A percentile compares a stretch with the other conserved stretches of the same genome.
phyloP scores from a whole-genome alignment of 2,888 invertebrate species.

The Cotesia congregata region DNA sequence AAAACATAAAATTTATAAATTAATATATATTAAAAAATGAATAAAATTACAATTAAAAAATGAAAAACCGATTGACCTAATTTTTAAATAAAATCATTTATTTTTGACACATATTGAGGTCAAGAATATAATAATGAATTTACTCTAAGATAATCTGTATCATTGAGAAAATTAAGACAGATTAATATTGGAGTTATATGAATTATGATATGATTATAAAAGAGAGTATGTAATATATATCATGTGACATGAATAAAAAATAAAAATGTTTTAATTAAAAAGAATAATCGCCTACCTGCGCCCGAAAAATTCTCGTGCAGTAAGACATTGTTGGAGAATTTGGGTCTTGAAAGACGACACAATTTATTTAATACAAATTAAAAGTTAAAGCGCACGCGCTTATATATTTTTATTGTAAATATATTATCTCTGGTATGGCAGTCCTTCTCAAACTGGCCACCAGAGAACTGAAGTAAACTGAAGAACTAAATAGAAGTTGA shows the following conservation, averaged over 20 bases:
- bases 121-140: not conserved
- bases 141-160: slow-evolving; percentile 6
- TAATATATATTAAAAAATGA: not conserved
- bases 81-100: not conserved
- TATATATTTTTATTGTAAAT: slow-evolving; percentile 25
- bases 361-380: slow-evolving; percentile 2
- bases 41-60: slow-evolving; percentile 11
- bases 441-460: slow-evolving; percentile 71
- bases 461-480: slow-evolving; percentile 63
- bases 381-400: slow-evolving; percentile 40
- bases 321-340: slow-evolving; percentile 77
- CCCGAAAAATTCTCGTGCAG: slow-evolving; percentile 83
- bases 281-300: slow-evolving; percentile 75
- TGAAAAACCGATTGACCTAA: slow-evolving; percentile 4
- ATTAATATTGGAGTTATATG: not conserved
- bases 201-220: slow-evolving; percentile 14
- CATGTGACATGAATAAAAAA: slow-evolving; percentile 20
- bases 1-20: not conserved
- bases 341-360: slow-evolving; percentile 44
- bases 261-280: not conserved
- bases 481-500: slow-evolving; percentile 30
- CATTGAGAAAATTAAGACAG: not conserved
- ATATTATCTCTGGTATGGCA: slow-evolving; percentile 59
- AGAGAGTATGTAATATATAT: not conserved
- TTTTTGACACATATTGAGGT: slow-evolving; percentile 16